These are phyloP conservation scores for Lasius fuliginosus DNA, from an alignment of 2,888 invertebrate genomes.

Conservation along the genomic window DNA sequence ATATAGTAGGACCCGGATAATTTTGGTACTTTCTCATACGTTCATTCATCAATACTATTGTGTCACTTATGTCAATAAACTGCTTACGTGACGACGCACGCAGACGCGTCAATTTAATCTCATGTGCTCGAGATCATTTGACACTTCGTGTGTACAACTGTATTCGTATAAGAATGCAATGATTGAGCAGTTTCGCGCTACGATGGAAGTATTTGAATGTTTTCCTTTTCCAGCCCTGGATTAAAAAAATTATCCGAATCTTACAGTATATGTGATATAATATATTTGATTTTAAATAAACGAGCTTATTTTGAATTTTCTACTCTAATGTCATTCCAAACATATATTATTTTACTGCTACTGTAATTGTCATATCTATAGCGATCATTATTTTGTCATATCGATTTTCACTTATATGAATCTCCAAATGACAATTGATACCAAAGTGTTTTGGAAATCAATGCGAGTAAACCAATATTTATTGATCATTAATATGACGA, in stretches of 20 bases:
- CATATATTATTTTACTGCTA: neutral
- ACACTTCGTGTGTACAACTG: neutral
- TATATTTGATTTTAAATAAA: conserved; percentile 53
- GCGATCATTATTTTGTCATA: conserved; percentile 44
- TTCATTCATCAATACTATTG: neutral
- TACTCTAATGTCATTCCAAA: conserved; percentile 65
- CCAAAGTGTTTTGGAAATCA: neutral
- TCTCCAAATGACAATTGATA: conserved; percentile 28
- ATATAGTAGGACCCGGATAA: neutral
- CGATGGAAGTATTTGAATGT: neutral
- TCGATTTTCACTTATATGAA: conserved; percentile 53
- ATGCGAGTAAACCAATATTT: neutral
- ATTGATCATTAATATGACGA: neutral
- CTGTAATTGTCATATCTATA: neutral
- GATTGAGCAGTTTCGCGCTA: too few species aligned
- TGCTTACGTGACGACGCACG: neutral
- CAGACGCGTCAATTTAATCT: neutral
- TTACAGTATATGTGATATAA: conserved; percentile 6
- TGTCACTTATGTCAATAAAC: neutral
- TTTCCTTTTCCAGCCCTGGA: neutral
- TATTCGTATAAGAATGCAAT: too few species aligned
- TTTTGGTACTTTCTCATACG: neutral
- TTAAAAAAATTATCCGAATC: neutral
- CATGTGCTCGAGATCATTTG: neutral
- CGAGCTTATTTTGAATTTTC: conserved; percentile 65